phyloP scores from a whole-genome alignment of 2,797 vertebrate species.

The Sylvia borin region DNA sequence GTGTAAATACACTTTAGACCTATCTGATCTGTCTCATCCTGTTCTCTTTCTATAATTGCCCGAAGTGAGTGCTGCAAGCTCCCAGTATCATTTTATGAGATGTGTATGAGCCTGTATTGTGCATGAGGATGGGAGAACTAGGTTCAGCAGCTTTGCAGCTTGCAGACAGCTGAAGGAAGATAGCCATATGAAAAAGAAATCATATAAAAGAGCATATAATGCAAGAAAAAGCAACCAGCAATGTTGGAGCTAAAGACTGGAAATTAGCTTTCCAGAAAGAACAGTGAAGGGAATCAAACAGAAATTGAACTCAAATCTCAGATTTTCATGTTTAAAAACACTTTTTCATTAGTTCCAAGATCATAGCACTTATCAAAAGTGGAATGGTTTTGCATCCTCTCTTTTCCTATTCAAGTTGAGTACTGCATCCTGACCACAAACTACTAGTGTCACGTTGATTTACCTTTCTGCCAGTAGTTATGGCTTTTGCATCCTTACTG shows the following conservation, averaged over 20 bases:
- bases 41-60: neutral
- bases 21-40: neutral
- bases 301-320: neutral
- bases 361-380: neutral
- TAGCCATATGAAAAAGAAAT: conserved; percentile 2
- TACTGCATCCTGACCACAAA: neutral
- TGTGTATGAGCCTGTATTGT: neutral
- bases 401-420: neutral
- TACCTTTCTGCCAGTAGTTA: conserved; percentile 7
- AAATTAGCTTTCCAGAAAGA: conserved; percentile 29
- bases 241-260: neutral
- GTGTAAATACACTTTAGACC: neutral
- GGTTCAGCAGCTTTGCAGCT: neutral
- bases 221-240: neutral
- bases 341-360: neutral
- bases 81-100: neutral
- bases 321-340: neutral
- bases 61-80: neutral
- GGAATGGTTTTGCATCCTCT: neutral
- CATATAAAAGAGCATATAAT: neutral
- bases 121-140: neutral
- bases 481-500: neutral
- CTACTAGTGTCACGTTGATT: neutral
- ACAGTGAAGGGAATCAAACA: neutral
- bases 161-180: neutral